Conservation (phyloP, 2,113 vertebrate genomes). For the Oncorhynchus nerka region DNA sequence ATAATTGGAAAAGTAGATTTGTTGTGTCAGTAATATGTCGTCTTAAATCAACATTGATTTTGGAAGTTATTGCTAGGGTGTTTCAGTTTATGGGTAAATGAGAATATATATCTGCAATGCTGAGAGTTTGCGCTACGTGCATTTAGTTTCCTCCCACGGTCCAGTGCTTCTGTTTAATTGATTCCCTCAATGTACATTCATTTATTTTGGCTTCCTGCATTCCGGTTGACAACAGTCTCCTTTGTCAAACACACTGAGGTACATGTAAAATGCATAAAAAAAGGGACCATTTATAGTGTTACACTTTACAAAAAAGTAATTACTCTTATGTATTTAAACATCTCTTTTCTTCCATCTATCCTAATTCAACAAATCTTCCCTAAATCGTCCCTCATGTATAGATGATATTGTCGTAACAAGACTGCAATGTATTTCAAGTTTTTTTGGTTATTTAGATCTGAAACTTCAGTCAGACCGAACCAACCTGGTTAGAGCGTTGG, state of each 20-base stretch:
- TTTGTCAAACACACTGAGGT: background rate
- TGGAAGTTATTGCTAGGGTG: background rate
- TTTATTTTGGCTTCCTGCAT: background rate
- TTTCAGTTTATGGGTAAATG: constrained; percentile 14
- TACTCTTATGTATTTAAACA: background rate
- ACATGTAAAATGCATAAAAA: background rate
- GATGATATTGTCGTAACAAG: background rate
- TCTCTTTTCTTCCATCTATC: background rate
- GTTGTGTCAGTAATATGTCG: background rate
- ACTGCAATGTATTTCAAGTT: background rate
- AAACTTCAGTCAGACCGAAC: background rate
- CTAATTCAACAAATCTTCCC: background rate
- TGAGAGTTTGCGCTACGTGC: constrained; percentile 13
- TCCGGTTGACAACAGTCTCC: background rate
- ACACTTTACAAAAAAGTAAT: background rate
- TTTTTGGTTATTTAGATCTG: background rate
- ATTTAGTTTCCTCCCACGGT: constrained; percentile 25
- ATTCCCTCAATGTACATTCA: constrained; percentile 27
- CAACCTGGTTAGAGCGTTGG: too few species aligned
- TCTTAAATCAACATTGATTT: constrained; percentile 30
- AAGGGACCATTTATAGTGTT: background rate
- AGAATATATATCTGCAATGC: constrained; percentile 18
- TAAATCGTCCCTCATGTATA: background rate
- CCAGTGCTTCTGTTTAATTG: constrained; percentile 48
- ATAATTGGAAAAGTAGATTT: background rate